These are phyloP conservation scores for Anagyrus pseudococci DNA, from an alignment of 2,888 invertebrate species.

Conservation along the genomic window DNA sequence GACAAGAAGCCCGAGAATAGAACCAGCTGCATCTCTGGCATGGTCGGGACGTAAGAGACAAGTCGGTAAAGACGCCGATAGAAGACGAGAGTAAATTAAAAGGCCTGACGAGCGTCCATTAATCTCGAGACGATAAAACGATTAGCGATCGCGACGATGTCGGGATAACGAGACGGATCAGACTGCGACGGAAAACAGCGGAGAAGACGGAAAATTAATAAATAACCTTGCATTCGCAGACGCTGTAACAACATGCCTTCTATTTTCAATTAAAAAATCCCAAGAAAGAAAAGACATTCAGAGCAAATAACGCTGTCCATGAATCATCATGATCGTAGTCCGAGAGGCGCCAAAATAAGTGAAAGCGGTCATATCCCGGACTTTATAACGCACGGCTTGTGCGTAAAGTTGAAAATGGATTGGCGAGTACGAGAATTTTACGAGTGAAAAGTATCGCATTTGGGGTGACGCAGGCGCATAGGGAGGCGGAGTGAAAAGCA, in stretches of 20 bases:
- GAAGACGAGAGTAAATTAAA: conserved; percentile 44
- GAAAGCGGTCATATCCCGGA: neutral
- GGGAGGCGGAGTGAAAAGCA: conserved; percentile 26
- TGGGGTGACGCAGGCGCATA: neutral
- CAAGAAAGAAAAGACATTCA: too few relatives aligned
- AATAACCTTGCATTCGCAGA: too few relatives aligned
- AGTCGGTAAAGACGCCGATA: conserved; percentile 18
- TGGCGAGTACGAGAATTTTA: conserved; percentile 1
- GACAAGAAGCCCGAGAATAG: too few relatives aligned
- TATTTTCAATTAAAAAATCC: too few relatives aligned
- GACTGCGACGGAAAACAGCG: too few relatives aligned
- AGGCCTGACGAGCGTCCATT: conserved; percentile 44
- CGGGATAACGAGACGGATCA: too few relatives aligned
- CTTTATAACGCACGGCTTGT: neutral
- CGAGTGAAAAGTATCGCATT: neutral
- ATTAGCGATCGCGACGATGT: conserved; percentile 42
- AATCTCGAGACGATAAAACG: conserved; percentile 47
- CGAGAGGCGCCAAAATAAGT: too few relatives aligned
- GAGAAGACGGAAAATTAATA: too few relatives aligned
- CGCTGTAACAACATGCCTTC: too few relatives aligned
- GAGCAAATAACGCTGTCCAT: too few relatives aligned
- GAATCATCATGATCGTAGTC: too few relatives aligned
- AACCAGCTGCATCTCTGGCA: conserved; percentile 4
- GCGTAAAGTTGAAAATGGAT: conserved; percentile 19
- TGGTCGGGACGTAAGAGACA: conserved; percentile 7